Percentiles rank a stretch among this genome's conserved stretches.
phyloP scores from a whole-genome alignment of 1,140 invertebrate species.

The Aphelinus atriplicis region DNA sequence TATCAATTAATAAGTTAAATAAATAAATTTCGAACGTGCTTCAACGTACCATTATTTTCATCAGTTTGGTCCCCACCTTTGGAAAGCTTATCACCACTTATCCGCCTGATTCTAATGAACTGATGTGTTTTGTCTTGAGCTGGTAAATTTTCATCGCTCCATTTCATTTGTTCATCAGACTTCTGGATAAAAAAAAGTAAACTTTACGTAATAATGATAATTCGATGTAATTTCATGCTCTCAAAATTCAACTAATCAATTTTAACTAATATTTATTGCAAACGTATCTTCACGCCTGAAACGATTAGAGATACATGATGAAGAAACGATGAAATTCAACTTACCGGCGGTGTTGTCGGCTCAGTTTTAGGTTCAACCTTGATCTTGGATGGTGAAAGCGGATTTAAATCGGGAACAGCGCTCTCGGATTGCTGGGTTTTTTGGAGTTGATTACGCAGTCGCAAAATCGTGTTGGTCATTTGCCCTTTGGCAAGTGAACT shows the following conservation, averaged over 20 bases:
- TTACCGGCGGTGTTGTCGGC: conserved; percentile 12
- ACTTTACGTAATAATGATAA: background rate
- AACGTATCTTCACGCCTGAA: no score
- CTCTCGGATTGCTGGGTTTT: conserved; percentile 48
- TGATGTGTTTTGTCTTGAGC: background rate
- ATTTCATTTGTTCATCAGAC: background rate
- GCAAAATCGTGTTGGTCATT: conserved; percentile 61
- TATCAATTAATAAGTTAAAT: no score
- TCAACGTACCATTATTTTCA: conserved; percentile 34
- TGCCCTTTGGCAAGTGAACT: conserved; percentile 51
- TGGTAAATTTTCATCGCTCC: background rate
- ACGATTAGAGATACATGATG: no score
- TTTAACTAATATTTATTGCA: background rate
- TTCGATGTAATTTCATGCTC: background rate
- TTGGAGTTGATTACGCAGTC: conserved; percentile 56
- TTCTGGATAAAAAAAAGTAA: background rate
- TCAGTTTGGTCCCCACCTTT: conserved; percentile 26
- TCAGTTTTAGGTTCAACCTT: conserved; percentile 21
- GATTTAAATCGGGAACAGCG: no score
- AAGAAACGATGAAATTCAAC: background rate
- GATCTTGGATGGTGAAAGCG: background rate
- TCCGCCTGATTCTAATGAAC: conserved; percentile 56
- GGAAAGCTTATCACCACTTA: conserved; percentile 61
- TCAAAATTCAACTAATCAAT: background rate
- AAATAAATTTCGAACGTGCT: no score